Base-by-base conservation (phyloP, 2,888 invertebrate genomes). In the Rhogogaster chlorosoma region DNA sequence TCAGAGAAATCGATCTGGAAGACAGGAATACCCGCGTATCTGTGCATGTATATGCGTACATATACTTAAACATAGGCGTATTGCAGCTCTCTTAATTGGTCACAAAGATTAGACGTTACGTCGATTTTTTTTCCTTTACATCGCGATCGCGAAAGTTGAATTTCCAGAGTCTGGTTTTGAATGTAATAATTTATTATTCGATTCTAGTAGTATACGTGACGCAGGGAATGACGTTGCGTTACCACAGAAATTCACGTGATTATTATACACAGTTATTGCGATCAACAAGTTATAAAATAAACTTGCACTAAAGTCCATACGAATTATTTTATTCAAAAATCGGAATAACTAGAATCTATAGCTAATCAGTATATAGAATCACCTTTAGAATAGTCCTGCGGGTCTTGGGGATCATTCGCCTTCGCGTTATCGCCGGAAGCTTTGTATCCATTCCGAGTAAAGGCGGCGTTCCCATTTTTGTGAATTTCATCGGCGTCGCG, bases 221-320 rank as follows among this genome's bases (percentile, higher is more conserved):
- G 67, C 67, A 32, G 29, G 32, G 32, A 18, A 67, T 32, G 15
- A 67, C 67, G 67, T 7, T 12, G 32, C 32, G 32, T 15, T 3
- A 67, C 67, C 67, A 67, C 67, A 67, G 67, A 67, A 67, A 32
- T 32, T 26, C 67, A 67, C 67, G 32, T 67, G 67, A 67, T 67
- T 18, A 18, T 32, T 61, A 26, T 61, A 61, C 49, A 53, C 10
- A 61, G 2, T 22, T 12, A 26, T 2, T 26, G 61, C 61, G n/a
- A 53, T 61, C 61, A 61, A 61, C 61, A 61, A 61, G 22, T 61
- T 61, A 26, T 61, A 26, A 61, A 61, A 61, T 26, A 61, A 26
- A 61, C 26, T 26, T 12, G 4, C 61, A 12, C 26, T 22, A 22
- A 61, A 22, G 26, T 61, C 26, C 22, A 12, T 61, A 4, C 2